These are phyloP conservation scores for Diuraphis noxia DNA, from an alignment of 1,140 invertebrate species.

Conservation along the genomic window DNA sequence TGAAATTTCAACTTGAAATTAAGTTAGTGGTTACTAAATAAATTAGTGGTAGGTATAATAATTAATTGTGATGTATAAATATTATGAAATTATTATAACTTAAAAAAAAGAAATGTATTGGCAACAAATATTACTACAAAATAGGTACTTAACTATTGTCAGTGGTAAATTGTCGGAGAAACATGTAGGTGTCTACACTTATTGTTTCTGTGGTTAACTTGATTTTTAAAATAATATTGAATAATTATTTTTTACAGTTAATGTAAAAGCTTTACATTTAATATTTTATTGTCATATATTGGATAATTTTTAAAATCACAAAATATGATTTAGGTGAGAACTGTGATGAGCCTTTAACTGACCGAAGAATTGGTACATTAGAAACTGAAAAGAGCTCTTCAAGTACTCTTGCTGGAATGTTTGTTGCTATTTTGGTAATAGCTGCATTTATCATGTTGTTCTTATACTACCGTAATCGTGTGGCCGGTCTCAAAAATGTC, in stretches of 20 bases:
- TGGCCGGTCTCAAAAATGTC: slow-evolving; percentile 80
- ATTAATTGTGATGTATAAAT: neutral
- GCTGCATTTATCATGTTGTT: slow-evolving; percentile 68
- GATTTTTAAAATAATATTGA: neutral
- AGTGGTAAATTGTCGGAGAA: neutral
- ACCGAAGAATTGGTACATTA: slow-evolving; percentile 60
- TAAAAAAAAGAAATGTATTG: neutral
- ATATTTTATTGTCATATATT: neutral
- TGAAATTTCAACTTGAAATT: neutral
- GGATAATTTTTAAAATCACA: neutral
- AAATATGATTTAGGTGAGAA: slow-evolving; percentile 61
- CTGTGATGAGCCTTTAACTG: slow-evolving; percentile 62
- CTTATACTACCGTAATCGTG: slow-evolving; percentile 76
- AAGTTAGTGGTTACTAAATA: too few species aligned
- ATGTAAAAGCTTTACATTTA: neutral
- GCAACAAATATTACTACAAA: neutral
- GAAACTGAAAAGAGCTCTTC: slow-evolving; percentile 60
- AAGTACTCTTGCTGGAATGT: slow-evolving; percentile 63
- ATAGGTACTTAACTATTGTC: neutral
- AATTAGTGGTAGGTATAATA: neutral
- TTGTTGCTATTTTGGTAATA: slow-evolving; percentile 71
- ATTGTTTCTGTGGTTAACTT: neutral
- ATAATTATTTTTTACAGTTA: too few species aligned
- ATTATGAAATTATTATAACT: neutral
- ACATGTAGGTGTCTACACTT: neutral